Conservation (phyloP, 2,888 invertebrate species). For the Seira ritae region DNA sequence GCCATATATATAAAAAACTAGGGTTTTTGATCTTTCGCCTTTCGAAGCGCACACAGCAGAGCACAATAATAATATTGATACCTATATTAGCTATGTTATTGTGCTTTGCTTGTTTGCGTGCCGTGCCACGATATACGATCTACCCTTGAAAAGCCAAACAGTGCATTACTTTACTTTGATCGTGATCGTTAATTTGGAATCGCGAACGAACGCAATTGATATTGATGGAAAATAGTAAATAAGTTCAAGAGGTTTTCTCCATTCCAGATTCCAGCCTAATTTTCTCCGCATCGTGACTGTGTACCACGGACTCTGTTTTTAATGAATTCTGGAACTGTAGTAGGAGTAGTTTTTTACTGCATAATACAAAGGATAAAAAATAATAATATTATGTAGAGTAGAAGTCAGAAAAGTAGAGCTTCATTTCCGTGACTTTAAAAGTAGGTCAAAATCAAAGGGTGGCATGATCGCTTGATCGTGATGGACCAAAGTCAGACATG, state of each 20-base stretch:
- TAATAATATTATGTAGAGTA: too few relatives aligned
- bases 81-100: background rate
- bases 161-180: too few relatives aligned
- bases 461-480: background rate
- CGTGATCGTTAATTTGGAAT: constrained; percentile 13
- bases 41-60: too few relatives aligned
- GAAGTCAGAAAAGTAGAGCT: too few relatives aligned
- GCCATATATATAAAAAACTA: background rate
- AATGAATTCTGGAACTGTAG: too few relatives aligned
- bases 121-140: background rate
- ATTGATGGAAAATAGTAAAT: background rate
- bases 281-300: too few relatives aligned
- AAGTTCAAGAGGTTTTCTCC: background rate
- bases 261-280: background rate
- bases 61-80: constrained; percentile 5
- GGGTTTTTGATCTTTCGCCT: constrained; percentile 21
- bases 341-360: too few relatives aligned
- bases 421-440: too few relatives aligned
- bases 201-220: too few relatives aligned
- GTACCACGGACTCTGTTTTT: too few relatives aligned
- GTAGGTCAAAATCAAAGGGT: background rate
- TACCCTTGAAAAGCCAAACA: background rate
- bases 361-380: too few relatives aligned
- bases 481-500: background rate
- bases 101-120: background rate